A percentile compares a stretch with the other conserved stretches of the same genome.
Conservation (phyloP, 2,888 invertebrate genomes). For the Metopia argyrocephala region DNA sequence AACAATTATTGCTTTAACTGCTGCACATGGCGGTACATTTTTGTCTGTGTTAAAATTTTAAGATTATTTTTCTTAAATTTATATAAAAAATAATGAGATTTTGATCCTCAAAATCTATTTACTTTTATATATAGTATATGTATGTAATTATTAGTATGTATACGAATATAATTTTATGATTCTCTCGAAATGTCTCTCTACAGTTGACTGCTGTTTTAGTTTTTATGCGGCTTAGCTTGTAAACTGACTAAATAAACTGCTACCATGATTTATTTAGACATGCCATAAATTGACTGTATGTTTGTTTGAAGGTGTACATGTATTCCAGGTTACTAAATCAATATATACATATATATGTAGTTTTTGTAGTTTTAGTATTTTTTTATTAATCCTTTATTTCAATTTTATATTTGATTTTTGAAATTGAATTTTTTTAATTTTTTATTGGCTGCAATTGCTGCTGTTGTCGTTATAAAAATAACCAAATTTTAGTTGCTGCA, state of each 20-base stretch:
- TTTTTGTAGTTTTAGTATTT: neutral
- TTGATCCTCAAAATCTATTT: constrained; percentile 40
- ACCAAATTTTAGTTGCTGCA: constrained; percentile 45
- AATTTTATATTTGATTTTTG: constrained; percentile 14
- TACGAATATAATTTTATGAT: no score
- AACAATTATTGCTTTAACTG: no score
- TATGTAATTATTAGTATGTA: no score
- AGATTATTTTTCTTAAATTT: constrained; percentile 20
- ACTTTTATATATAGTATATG: constrained; percentile 19
- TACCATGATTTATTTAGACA: constrained; percentile 60
- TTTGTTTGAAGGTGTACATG: neutral
- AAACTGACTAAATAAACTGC: constrained; percentile 39
- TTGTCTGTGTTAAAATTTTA: constrained; percentile 39
- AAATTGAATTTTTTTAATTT: constrained; percentile 7
- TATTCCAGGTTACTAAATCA: constrained; percentile 37
- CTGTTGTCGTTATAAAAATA: constrained; percentile 19
- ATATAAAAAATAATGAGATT: no score
- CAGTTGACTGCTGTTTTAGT: constrained; percentile 15
- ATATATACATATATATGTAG: neutral
- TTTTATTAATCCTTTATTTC: constrained; percentile 25
- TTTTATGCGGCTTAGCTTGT: constrained; percentile 25
- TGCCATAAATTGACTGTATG: constrained; percentile 39
- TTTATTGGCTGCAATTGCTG: constrained; percentile 29
- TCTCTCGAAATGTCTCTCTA: no score
- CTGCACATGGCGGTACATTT: neutral